Base-by-base conservation (phyloP, 2,113 vertebrate species). In the Prinia subflava region DNA sequence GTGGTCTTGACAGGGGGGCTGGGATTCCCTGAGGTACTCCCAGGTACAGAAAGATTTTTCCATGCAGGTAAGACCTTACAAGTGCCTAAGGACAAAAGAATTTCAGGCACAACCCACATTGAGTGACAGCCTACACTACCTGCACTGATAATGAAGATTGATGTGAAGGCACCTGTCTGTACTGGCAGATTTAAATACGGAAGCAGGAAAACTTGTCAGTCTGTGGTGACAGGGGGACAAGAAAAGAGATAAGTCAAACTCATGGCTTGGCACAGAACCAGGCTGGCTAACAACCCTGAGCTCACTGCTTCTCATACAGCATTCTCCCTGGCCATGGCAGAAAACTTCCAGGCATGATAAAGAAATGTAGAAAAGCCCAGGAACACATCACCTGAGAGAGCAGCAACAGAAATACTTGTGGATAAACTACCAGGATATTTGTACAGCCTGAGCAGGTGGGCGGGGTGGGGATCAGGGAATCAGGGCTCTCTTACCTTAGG, bases 401-500 rank as follows among this genome's bases (percentile, higher is more conserved):
- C 50, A 77, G 63, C 50, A 23, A 47, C 15, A 82, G 16, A 53
- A 83, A 30, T 2, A 53, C 21, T 13, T 24, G 11, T 19, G 25
- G 24, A 35, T 60, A 44, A 82, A 49, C 12, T 2, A 21, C 15
- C 3, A 41, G 55, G 52, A 59, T 9, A 21, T 27, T 91, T 35
- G 56, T 3, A 27, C 1, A 30, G 49, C 27, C 57, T 46, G 65
- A 67, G 16, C 35, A 55, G 46, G 18, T 5, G 2, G 42, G 15
- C n/a, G 17, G 21, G 60, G 37, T 5, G 33, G 13, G 25, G 46
- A 35, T 2, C 0, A 28, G 15, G 35, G 15, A 69, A 73, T 6
- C 15, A 13, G 46, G 70, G 55, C 35, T 55, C 62, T 56, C 91
- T 96, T 92, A 99, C 99, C 99, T 99, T 99, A 22, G 99, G 99